Evolutionary conservation across 2,797 vertebrate species (phyloP), one percentile per base, ranked within the genome.

Genomic region (Toxotes lorentzi): DNA sequence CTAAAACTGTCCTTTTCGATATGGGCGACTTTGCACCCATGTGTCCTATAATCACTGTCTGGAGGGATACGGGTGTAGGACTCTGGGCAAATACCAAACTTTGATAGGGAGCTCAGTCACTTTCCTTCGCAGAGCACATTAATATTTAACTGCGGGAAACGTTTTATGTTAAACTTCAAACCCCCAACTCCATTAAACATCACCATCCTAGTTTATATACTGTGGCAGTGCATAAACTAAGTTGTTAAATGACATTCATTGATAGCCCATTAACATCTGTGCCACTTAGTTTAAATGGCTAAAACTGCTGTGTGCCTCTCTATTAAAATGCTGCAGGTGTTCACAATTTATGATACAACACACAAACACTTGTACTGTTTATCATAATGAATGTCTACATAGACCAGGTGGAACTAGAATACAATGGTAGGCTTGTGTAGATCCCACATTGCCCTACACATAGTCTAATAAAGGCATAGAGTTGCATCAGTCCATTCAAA

Each of bases 161-260:
- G 13, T 54, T 69, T 60, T 19, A 32, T 56, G 7, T n/a, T 23
- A 19, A 74, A 41, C 32, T 59, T 23, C 38, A 12, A 65, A 65
- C 27, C 5, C 43, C 40, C 32, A 53, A 48, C 65, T 78, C 34
- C 14, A 70, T 77, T 65, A 72, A 73, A 62, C 35, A 24, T 5
- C 47, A 21, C 35, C 17, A 57, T 34, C 64, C 62, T 59, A 7
- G 4, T 80, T 60, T 56, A 69, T 72, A 59, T 35, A 47, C 19
- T 7, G 43, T 14, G 54, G 23, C 41, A 51, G 73, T 53, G 24
- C 41, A 62, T 45, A 67, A 73, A 62, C 62, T 21, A 32, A 56
- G 50, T 69, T 14, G 2, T 69, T 47, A 60, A 81, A 45, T 10
- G 34, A 45, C 65, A 68, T 72, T 69, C 13, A 75, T 56, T n/a